Percentiles rank a stretch among this genome's conserved stretches.
phyloP scores from a whole-genome alignment of 1,140 invertebrate species.

The Adelges cooleyi region DNA sequence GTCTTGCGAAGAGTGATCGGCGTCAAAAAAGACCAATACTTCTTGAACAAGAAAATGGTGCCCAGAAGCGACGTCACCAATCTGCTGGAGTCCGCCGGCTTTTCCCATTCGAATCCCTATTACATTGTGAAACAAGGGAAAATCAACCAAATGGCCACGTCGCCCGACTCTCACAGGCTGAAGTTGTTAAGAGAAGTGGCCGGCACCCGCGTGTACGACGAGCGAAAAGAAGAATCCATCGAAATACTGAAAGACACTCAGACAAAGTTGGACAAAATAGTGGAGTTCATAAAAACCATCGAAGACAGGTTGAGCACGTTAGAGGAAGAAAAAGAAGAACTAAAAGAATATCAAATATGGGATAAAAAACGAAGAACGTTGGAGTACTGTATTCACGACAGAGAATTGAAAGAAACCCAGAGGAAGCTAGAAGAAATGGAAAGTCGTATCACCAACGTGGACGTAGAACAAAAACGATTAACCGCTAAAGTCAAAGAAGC shows the following conservation, averaged over 20 bases:
- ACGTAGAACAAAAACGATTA: constrained; percentile 78
- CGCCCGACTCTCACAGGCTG: constrained; percentile 92
- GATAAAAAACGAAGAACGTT: constrained; percentile 88
- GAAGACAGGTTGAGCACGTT: constrained; percentile 91
- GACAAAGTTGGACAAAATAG: constrained; percentile 93
- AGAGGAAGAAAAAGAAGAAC: constrained; percentile 97
- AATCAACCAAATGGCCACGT: constrained; percentile 99
- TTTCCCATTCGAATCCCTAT: constrained; percentile 98
- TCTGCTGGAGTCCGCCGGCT: constrained; percentile 94
- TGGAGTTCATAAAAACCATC: constrained; percentile 95
- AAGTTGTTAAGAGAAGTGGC: constrained; percentile 94
- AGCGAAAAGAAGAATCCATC: constrained; percentile 90
- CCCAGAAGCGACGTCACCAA: constrained; percentile 96
- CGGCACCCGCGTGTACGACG: constrained; percentile 93
- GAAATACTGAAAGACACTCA: constrained; percentile 91
- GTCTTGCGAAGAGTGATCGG: constrained; percentile 91
- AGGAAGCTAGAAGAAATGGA: constrained; percentile 73
- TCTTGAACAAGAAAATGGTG: constrained; percentile 96
- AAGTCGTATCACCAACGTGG: constrained; percentile 51
- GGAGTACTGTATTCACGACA: constrained; percentile 97
- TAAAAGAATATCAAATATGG: constrained; percentile 99
- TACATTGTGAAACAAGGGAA: constrained; percentile 99
- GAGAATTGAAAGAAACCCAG: constrained; percentile 88
- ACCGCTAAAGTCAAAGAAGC: constrained; percentile 74
- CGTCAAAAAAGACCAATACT: constrained; percentile 99